Evolutionary conservation across 2,113 vertebrate species (phyloP).

Genomic region (Eulemur rufifrons): DNA sequence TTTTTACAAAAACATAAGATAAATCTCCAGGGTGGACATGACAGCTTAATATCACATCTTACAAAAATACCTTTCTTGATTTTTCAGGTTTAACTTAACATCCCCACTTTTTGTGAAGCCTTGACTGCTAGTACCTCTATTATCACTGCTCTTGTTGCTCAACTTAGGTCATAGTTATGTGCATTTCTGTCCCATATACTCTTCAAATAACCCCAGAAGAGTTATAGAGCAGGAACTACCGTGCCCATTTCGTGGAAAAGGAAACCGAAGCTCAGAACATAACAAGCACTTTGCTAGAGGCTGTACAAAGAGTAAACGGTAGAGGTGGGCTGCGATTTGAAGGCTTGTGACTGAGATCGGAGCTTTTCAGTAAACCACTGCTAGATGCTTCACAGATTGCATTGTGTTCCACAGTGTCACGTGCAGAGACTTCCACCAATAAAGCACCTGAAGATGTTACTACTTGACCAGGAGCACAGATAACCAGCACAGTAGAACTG

Average conservation of each 20-base stretch:
- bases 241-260: neutral
- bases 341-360: neutral
- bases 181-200: neutral
- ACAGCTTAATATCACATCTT: neutral
- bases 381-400: neutral
- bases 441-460: neutral
- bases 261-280: neutral
- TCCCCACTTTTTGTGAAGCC: neutral
- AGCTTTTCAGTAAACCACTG: neutral
- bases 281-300: neutral
- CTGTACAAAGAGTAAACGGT: neutral
- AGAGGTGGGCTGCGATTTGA: neutral
- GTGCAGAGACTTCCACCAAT: accelerated
- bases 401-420: neutral
- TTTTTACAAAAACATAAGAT: neutral
- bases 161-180: neutral
- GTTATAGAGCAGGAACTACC: neutral
- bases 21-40: neutral
- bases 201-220: neutral
- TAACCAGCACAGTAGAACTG: neutral
- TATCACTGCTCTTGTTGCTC: neutral
- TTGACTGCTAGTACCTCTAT: neutral
- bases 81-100: slow-evolving; percentile 1
- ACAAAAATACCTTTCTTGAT: neutral
- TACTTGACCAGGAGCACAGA: neutral